Percentiles rank a stretch among this genome's conserved stretches.
These are phyloP conservation scores for Drosophila nasuta DNA, from an alignment of 1,140 invertebrate species.

Conservation along the genomic window DNA sequence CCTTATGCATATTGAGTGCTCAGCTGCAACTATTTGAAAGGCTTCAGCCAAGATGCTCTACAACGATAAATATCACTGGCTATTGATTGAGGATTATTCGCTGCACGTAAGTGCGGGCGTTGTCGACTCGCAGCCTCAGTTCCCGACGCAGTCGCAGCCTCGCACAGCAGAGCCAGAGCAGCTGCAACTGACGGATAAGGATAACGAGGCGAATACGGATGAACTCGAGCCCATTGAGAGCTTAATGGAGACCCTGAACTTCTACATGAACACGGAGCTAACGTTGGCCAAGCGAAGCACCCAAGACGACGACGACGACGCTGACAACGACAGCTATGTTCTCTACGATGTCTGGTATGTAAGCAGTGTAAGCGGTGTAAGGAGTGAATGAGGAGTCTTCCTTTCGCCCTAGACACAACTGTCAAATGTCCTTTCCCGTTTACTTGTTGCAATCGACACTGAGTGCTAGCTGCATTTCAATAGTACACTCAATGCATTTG, in stretches of 20 bases:
- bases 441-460: constrained; percentile 39
- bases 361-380: not conserved
- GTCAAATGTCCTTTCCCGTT: constrained; percentile 28
- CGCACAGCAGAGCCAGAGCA: not conserved
- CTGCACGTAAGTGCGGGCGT: constrained; percentile 56
- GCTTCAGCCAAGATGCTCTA: constrained; percentile 82
- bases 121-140: not conserved
- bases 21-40: constrained; percentile 74
- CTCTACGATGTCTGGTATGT: constrained; percentile 79
- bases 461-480: constrained; percentile 18
- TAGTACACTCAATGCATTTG: constrained; percentile 7
- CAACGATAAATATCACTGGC: constrained; percentile 84
- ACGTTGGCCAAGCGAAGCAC: constrained; percentile 75
- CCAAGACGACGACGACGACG: constrained; percentile 34
- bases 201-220: constrained; percentile 34
- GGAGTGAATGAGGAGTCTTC: not conserved
- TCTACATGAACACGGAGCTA: constrained; percentile 83
- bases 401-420: constrained; percentile 16
- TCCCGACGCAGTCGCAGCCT: not conserved
- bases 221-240: constrained; percentile 70
- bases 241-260: constrained; percentile 79
- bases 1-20: constrained; percentile 68
- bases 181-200: constrained; percentile 25
- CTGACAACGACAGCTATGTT: constrained; percentile 59
- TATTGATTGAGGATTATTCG: constrained; percentile 84